Percentiles rank a stretch among this genome's conserved stretches.
phyloP scores from a whole-genome alignment of 1,140 invertebrate genomes.

The Lucilia sericata region DNA sequence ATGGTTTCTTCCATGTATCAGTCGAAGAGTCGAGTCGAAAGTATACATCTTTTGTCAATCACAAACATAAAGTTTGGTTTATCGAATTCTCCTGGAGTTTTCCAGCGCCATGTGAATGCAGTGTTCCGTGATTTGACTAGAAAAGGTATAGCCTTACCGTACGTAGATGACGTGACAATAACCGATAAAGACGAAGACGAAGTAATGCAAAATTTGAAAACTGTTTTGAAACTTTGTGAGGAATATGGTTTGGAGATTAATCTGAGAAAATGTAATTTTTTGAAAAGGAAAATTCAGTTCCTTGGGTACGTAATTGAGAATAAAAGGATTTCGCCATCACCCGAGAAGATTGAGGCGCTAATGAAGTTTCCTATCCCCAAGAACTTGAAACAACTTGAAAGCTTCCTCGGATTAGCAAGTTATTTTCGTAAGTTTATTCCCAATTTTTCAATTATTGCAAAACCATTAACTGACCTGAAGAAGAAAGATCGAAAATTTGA shows the following conservation, averaged over 20 bases:
- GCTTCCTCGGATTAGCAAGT: conserved; percentile 32
- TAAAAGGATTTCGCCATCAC: neutral
- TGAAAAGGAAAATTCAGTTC: neutral
- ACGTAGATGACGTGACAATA: conserved; percentile 22
- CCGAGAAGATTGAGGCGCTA: conserved; percentile 8
- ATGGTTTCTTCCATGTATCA: conserved; percentile 46
- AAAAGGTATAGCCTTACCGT: conserved; percentile 5
- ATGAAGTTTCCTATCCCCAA: conserved; percentile 1
- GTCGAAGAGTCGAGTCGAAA: conserved; percentile 16
- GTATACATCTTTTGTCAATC: conserved; percentile 41
- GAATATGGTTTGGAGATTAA: neutral
- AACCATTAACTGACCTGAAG: no score
- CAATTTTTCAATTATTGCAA: no score
- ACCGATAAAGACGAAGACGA: neutral
- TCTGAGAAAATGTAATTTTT: neutral
- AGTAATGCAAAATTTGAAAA: neutral
- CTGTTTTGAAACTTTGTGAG: neutral
- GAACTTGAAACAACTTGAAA: conserved; percentile 27
- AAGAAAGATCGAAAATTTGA: neutral
- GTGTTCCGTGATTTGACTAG: conserved; percentile 14
- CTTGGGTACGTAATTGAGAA: conserved; percentile 28
- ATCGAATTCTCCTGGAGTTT: conserved; percentile 39
- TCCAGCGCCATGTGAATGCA: neutral
- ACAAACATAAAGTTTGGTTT: conserved; percentile 32
- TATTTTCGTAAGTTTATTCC: no score